These are phyloP conservation scores for Onychostruthus taczanowskii DNA, from an alignment of 2,113 vertebrate species.

Conservation along the genomic window DNA sequence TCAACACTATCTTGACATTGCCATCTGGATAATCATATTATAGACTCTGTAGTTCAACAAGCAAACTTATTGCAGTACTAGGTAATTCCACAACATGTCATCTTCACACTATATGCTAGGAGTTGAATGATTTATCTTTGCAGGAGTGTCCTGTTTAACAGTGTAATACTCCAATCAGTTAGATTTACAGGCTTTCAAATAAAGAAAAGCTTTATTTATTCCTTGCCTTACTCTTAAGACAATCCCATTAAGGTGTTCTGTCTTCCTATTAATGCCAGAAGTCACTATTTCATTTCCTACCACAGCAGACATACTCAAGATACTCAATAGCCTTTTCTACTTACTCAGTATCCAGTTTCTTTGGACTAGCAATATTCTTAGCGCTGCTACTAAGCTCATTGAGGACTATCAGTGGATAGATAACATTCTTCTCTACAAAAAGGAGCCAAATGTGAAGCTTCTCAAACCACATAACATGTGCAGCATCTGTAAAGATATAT, in stretches of 20 bases:
- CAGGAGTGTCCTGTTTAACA: background rate
- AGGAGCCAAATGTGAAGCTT: slow-evolving; percentile 97
- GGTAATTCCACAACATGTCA: background rate
- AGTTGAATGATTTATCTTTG: background rate
- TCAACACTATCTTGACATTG: background rate
- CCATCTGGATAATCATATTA: background rate
- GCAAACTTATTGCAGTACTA: background rate
- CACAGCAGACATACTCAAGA: background rate
- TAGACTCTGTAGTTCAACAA: background rate
- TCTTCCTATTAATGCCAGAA: background rate
- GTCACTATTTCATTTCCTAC: background rate
- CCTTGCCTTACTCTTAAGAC: background rate
- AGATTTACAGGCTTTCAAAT: background rate
- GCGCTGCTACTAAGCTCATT: slow-evolving; percentile 96
- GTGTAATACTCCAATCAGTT: background rate
- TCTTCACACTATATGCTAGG: background rate
- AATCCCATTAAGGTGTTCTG: background rate
- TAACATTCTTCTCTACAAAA: slow-evolving; percentile 94
- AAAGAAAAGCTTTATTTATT: background rate
- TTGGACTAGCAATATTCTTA: slow-evolving; percentile 90
- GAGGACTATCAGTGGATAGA: slow-evolving; percentile 95
- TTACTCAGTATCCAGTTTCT: slow-evolving; percentile 94
- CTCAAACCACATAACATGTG: slow-evolving; percentile 99
- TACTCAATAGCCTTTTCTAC: slow-evolving; percentile 42
- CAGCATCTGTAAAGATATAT: slow-evolving; percentile 79